Evolutionary conservation across 2,797 vertebrate species (phyloP), one percentile per base, ranked within the genome.

Genomic region (Balearica regulorum): DNA sequence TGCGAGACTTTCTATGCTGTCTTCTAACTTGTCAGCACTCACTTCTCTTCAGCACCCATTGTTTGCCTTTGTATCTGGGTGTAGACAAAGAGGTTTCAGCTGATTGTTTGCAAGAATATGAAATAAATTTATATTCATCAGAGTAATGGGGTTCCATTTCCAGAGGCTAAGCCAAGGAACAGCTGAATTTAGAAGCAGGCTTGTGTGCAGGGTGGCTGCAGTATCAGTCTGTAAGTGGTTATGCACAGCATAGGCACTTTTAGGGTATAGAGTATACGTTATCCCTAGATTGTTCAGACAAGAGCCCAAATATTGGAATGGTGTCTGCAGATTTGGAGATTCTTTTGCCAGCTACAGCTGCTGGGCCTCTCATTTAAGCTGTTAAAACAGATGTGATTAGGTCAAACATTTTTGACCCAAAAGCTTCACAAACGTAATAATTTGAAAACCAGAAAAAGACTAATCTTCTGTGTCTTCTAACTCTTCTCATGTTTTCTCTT

Each of bases 361-460:
- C 66, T 1, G 55, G 76, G 65, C 62, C 51, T 95, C 79, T 95
- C 76, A 83, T 96, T 91, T 87, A 90, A 92, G 69, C 91, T 80
- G 12, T 81, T 95, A 78, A 93, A 95, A 75, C 78, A 96, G 79
- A 96, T 93, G 73, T 95, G 91, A 95, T 95, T 95, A 92, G 95
- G 96, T 96, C 90, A 95, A 96, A 95, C 16, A 39, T 81, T 89
- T 95, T 65, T 87, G 76, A 96, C 84, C 87, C 92, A 94, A 93
- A 86, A 89, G 60, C 49, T 94, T 71, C 79, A 89, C 71, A 94
- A 92, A 87, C 1, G 8, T 73, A 72, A 51, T 92, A 55, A 95
- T 89, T 85, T 76, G 65, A 93, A 94, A 83, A 86, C 78, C 33
- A 82, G 60, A 96, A 95, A 95, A 95, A 96, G 92, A 70, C 97